phyloP scores from a whole-genome alignment of 2,888 invertebrate species.

The Halictus quadricinctus region DNA sequence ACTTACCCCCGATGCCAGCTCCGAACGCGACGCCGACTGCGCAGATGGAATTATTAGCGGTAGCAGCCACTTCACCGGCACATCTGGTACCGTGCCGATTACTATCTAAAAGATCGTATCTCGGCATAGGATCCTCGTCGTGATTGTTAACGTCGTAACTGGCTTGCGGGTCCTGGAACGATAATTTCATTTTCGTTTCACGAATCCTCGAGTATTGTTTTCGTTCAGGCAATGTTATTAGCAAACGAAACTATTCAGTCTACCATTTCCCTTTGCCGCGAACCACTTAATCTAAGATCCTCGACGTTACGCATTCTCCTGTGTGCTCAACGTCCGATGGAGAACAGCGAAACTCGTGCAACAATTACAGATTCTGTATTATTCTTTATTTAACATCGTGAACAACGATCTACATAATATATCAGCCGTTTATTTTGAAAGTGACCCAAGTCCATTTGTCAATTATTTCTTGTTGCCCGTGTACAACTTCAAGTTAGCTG shows the following conservation, averaged over 20 bases:
- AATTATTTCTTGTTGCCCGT: too few relatives aligned
- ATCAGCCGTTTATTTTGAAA: too few relatives aligned
- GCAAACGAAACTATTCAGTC: background rate
- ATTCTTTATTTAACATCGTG: background rate
- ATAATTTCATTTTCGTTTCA: conserved; percentile 3
- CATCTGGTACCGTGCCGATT: conserved; percentile 97
- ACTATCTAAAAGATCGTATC: conserved; percentile 98
- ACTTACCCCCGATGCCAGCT: conserved; percentile 94
- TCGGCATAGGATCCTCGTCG: conserved; percentile 98
- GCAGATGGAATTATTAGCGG: conserved; percentile 97
- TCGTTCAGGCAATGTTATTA: background rate
- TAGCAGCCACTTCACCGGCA: conserved; percentile 98
- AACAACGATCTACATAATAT: too few relatives aligned
- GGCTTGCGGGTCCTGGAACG: conserved; percentile 93
- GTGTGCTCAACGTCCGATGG: background rate
- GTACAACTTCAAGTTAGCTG: too few relatives aligned
- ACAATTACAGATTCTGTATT: background rate
- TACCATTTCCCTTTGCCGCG: background rate
- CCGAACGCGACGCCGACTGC: conserved; percentile 98
- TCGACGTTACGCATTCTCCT: background rate
- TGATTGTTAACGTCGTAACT: conserved; percentile 98
- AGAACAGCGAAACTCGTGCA: background rate
- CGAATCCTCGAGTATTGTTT: background rate
- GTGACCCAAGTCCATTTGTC: too few relatives aligned
- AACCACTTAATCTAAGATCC: background rate